Base-by-base conservation (phyloP, 1,140 invertebrate genomes). In the Limonius californicus region DNA sequence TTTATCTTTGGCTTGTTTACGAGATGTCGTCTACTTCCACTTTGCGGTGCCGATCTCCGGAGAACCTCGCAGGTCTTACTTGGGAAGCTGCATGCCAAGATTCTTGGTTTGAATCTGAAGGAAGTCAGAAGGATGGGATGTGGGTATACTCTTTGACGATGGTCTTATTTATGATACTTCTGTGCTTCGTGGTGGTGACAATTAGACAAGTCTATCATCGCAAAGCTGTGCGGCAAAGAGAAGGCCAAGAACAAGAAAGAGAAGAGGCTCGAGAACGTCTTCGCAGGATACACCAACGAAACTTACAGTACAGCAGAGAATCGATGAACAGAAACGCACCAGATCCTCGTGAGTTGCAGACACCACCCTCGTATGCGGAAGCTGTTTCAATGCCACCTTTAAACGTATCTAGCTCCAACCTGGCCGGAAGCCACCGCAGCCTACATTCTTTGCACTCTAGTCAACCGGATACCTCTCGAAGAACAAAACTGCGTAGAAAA, bases 331-430 rank as follows among this genome's bases (percentile, higher is more conserved):
- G 81, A 70, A 85, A 81, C 70, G 76, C 86, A 64, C 73, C 85
- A 68, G 79, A 86, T 80, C 78, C 81, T 72, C 74, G 85, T 59
- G 87, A 89, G 76, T 74, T 86, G 12, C 79, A 86, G 30, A 78
- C 80, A 6, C 83, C 87, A 56, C 88, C 88, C 0, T 85, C 82
- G n/a, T 89, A 90, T 68, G 84, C 84, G 63, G 88, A 89, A 76
- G 88, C 87, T 9, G 77, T 90, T 54, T 79, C 83, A 7, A 85
- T 90, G 83, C 85, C 86, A 14, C 83, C 85, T 68, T 64, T 84
- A 55, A 82, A 81, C 63, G 72, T 77, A 6, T 85, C 84, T 0
- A 81, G 79, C 65, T 79, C 82, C 67, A 86, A 83, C 14, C 76
- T 87, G 65, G 72, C 80, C 58, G 83, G 73, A 78, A 73, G 76